Evolutionary conservation across 2,113 vertebrate genomes (phyloP).

Genomic region (Hydrolagus affinis): DNA sequence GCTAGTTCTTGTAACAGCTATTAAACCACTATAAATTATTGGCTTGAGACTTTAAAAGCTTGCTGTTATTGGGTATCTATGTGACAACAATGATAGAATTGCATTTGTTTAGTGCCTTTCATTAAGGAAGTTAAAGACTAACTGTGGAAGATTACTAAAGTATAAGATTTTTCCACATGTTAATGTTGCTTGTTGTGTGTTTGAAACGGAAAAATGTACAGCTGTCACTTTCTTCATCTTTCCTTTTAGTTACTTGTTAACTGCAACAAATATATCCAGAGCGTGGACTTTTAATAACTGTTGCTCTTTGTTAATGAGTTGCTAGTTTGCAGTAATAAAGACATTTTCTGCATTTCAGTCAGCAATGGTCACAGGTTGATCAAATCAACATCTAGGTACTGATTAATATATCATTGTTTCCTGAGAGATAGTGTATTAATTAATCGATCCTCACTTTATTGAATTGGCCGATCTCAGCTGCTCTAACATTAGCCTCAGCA

Average conservation of each 20-base stretch:
- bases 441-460: not conserved
- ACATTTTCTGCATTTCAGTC: constrained; percentile 4
- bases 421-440: not conserved
- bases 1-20: too few species aligned
- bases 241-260: constrained; percentile 9
- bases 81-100: too few species aligned
- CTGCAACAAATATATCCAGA: not conserved
- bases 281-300: constrained; percentile 8
- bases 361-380: not conserved
- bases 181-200: not conserved
- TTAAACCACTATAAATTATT: too few species aligned
- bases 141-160: not conserved
- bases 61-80: too few species aligned
- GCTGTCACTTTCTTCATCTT: not conserved
- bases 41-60: too few species aligned
- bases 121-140: not conserved
- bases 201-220: not conserved
- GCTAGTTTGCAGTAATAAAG: not conserved
- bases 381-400: not conserved
- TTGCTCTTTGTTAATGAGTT: constrained; percentile 13
- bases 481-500: too few species aligned
- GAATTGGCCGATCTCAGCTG: too few species aligned
- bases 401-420: not conserved
- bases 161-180: not conserved
- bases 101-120: too few species aligned